Percentiles rank a stretch among this genome's conserved stretches.
phyloP scores from a whole-genome alignment of 2,797 vertebrate genomes.

The Tiaroga cobitis region DNA sequence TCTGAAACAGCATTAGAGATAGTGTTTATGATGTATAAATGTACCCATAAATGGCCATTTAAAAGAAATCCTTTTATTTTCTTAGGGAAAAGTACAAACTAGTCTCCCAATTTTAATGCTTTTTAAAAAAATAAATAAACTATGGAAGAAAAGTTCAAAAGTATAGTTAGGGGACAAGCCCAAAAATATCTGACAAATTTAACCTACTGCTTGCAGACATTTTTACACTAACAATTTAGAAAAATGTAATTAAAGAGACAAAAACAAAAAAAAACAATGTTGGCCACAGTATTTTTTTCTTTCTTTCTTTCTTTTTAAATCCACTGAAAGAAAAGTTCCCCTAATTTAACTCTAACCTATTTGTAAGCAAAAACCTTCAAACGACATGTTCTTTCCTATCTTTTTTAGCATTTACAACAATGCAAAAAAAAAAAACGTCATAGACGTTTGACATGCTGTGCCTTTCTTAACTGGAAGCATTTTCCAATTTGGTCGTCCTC shows the following conservation, averaged over 20 bases:
- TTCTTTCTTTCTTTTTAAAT: not conserved
- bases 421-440: conserved; percentile 1
- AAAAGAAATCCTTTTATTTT: not conserved
- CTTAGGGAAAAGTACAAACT: not conserved
- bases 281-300: not conserved
- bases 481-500: conserved; percentile 29
- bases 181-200: not conserved
- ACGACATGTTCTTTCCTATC: not conserved
- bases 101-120: not conserved
- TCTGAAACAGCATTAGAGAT: not conserved
- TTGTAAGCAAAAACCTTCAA: not conserved
- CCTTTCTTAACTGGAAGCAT: conserved; percentile 11
- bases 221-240: not conserved
- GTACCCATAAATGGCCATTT: not conserved
- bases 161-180: not conserved
- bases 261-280: too few species aligned
- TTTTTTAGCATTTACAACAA: conserved; percentile 4
- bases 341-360: not conserved
- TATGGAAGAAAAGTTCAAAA: not conserved
- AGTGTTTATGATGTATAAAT: not conserved
- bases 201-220: not conserved
- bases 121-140: not conserved
- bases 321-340: not conserved
- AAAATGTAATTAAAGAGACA: not conserved
- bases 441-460: conserved; percentile 10